These are phyloP conservation scores for Onychostruthus taczanowskii DNA, from an alignment of 2,113 vertebrate species.

Conservation along the genomic window DNA sequence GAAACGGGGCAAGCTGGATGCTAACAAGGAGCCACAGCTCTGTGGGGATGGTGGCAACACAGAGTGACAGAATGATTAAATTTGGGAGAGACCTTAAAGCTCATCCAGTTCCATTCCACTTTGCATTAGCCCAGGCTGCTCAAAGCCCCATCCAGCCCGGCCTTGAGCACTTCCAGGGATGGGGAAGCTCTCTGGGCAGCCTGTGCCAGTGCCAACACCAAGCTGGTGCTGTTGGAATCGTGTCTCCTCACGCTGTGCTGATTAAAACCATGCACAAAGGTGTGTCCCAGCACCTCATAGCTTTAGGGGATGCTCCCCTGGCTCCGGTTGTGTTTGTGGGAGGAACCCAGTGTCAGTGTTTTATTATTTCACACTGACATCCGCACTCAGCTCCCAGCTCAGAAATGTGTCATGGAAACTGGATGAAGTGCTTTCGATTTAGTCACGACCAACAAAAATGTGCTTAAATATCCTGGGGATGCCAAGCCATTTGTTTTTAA, in stretches of 20 bases:
- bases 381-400: neutral
- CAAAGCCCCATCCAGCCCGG: neutral
- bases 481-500: neutral
- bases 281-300: neutral
- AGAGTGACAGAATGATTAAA: too few species aligned
- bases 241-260: neutral
- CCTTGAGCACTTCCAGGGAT: neutral
- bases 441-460: neutral
- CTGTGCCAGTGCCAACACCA: neutral
- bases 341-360: neutral
- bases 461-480: neutral
- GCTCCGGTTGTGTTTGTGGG: neutral
- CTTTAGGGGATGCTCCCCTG: neutral
- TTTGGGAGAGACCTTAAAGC: neutral
- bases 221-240: rapidly evolving
- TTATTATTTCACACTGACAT: neutral
- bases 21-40: neutral
- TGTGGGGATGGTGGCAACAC: neutral
- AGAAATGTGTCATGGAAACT: neutral
- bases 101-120: neutral
- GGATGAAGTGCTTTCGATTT: neutral
- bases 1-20: rapidly evolving
- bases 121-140: neutral
- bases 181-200: neutral
- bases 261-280: neutral